Evolutionary conservation across 2,113 vertebrate species (phyloP).

Genomic region (Corynorhinus townsendii): DNA sequence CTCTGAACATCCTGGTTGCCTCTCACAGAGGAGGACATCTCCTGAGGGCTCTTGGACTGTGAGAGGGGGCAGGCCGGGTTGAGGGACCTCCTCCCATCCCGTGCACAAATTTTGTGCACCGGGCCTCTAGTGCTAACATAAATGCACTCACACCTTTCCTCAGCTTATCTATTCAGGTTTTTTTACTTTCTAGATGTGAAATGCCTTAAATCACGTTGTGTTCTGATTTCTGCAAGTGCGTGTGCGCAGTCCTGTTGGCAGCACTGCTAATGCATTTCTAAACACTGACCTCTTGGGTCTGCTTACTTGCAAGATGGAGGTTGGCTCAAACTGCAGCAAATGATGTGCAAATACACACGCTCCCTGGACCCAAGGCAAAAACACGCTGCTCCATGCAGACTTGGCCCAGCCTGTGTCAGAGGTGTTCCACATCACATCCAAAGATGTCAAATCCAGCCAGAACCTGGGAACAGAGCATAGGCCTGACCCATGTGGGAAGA

Average conservation of each 20-base stretch:
- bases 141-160: neutral
- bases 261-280: neutral
- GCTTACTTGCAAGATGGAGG: constrained; percentile 80
- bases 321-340: constrained; percentile 82
- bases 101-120: no score
- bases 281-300: neutral
- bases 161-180: neutral
- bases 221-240: neutral
- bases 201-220: neutral
- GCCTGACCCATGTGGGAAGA: neutral
- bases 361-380: constrained; percentile 85
- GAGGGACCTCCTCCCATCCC: no score
- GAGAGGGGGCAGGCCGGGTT: no score
- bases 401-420: constrained; percentile 89
- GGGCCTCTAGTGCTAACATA: neutral
- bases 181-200: neutral
- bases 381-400: constrained; percentile 85
- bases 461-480: constrained; percentile 71
- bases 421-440: constrained; percentile 84
- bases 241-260: neutral
- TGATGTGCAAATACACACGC: constrained; percentile 83
- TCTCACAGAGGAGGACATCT: no score
- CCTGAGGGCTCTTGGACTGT: no score
- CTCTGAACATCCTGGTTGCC: no score
- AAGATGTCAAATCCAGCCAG: constrained; percentile 86